phyloP scores from a whole-genome alignment of 1,140 invertebrate genomes.

The Meteorus sp. region DNA sequence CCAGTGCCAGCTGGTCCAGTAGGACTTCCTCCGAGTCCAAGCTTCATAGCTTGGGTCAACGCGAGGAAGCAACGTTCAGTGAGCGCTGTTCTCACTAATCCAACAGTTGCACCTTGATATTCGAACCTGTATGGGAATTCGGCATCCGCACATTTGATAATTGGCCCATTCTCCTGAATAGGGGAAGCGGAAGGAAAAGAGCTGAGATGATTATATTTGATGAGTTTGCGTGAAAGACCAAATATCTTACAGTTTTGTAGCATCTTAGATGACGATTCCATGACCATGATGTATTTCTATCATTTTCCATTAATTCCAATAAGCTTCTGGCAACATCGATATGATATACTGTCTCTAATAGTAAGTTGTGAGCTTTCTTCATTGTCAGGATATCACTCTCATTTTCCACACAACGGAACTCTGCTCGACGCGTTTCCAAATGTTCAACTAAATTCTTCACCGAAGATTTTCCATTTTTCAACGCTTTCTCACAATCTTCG shows the following conservation, averaged over 20 bases:
- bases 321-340: conserved; percentile 80
- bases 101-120: conserved; percentile 87
- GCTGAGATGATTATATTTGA: conserved; percentile 12
- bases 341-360: conserved; percentile 93
- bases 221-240: no score
- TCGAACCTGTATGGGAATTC: conserved; percentile 96
- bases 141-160: conserved; percentile 81
- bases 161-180: conserved; percentile 62
- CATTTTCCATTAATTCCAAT: conserved; percentile 55
- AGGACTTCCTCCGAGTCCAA: conserved; percentile 97
- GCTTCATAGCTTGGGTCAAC: conserved; percentile 90
- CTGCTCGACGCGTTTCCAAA: conserved; percentile 48
- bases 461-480: conserved; percentile 39
- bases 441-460: conserved; percentile 49
- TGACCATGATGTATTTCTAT: conserved; percentile 67
- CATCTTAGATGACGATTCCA: conserved; percentile 94
- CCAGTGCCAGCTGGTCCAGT: conserved; percentile 98
- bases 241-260: conserved; percentile 49
- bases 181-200: no score
- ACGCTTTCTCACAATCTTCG: conserved; percentile 47
- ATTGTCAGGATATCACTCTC: conserved; percentile 57
- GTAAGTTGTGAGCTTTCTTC: conserved; percentile 66
- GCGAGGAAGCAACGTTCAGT: conserved; percentile 97
- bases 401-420: conserved; percentile 49
- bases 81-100: conserved; percentile 88